phyloP scores from a whole-genome alignment of 2,888 invertebrate genomes.

The Gastrophysa polygoni region DNA sequence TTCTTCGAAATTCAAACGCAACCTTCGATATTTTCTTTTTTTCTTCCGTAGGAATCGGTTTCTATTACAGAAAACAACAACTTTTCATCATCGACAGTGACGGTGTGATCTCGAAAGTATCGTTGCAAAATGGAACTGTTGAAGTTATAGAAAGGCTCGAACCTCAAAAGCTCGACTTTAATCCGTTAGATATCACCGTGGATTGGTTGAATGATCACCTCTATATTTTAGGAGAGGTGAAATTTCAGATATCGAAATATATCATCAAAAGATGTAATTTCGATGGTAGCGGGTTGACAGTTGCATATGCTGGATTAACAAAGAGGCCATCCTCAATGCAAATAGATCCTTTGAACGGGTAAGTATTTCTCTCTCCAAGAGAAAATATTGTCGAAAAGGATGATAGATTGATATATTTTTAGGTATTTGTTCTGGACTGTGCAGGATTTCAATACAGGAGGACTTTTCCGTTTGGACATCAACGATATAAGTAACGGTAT shows the following conservation, averaged over 20 bases:
- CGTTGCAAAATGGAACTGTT: constrained; percentile 48
- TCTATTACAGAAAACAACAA: constrained; percentile 74
- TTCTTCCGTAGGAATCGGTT: constrained; percentile 69
- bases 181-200: constrained; percentile 74
- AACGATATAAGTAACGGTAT: constrained; percentile 78
- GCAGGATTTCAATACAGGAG: constrained; percentile 64
- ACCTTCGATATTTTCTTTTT: no score
- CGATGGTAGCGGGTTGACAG: constrained; percentile 72
- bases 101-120: constrained; percentile 61
- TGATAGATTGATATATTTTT: no score
- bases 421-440: constrained; percentile 83
- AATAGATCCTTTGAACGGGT: constrained; percentile 93
- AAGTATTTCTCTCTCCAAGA: no score
- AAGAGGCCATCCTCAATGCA: constrained; percentile 79
- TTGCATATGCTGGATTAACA: constrained; percentile 73
- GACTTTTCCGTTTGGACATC: constrained; percentile 78
- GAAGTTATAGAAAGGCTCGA: constrained; percentile 52
- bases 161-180: constrained; percentile 65
- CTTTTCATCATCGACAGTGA: constrained; percentile 79
- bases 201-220: constrained; percentile 90
- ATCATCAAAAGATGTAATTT: constrained; percentile 79
- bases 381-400: neutral
- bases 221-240: constrained; percentile 79
- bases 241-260: constrained; percentile 63
- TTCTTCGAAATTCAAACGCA: neutral